A percentile compares a stretch with the other conserved stretches of the same genome.
phyloP scores from a whole-genome alignment of 1,140 invertebrate species.

The Zaprionus kolodkinae region DNA sequence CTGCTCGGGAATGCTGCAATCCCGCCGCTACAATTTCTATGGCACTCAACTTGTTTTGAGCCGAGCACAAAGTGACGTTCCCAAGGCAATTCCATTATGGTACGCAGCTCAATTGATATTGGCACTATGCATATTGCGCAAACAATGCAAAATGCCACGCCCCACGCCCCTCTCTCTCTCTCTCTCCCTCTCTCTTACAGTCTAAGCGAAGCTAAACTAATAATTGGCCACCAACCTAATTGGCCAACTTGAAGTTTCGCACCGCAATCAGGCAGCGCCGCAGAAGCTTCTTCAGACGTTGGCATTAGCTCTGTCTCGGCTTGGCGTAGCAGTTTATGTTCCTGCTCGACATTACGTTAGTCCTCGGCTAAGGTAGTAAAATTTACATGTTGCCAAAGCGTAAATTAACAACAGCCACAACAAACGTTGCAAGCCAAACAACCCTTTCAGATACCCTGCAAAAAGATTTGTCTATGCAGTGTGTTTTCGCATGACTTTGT shows the following conservation, averaged over 20 bases:
- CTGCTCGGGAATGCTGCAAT: constrained; percentile 27
- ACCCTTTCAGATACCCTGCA: constrained; percentile 5
- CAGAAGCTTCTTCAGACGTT: constrained; percentile 5
- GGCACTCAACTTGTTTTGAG: constrained; percentile 74
- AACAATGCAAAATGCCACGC: constrained; percentile 26
- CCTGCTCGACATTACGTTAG: background rate
- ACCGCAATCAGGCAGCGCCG: background rate
- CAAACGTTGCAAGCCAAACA: constrained; percentile 4
- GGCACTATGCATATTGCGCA: constrained; percentile 50
- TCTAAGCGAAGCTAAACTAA: constrained; percentile 45
- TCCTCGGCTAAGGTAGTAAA: constrained; percentile 27
- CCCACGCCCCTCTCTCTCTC: no score
- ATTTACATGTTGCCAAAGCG: constrained; percentile 57
- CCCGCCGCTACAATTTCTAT: constrained; percentile 40
- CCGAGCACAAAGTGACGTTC: constrained; percentile 73
- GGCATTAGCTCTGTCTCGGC: background rate
- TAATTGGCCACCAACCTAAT: constrained; percentile 50
- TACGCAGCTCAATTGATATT: constrained; percentile 76
- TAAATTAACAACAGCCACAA: constrained; percentile 53
- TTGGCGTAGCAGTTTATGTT: constrained; percentile 3
- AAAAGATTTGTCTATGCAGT: background rate
- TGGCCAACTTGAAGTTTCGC: constrained; percentile 4
- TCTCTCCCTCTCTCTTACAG: background rate
- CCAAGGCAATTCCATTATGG: constrained; percentile 79
- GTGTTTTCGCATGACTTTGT: background rate